Conservation (phyloP, 1,140 invertebrate species). For the Heliothis virescens region DNA sequence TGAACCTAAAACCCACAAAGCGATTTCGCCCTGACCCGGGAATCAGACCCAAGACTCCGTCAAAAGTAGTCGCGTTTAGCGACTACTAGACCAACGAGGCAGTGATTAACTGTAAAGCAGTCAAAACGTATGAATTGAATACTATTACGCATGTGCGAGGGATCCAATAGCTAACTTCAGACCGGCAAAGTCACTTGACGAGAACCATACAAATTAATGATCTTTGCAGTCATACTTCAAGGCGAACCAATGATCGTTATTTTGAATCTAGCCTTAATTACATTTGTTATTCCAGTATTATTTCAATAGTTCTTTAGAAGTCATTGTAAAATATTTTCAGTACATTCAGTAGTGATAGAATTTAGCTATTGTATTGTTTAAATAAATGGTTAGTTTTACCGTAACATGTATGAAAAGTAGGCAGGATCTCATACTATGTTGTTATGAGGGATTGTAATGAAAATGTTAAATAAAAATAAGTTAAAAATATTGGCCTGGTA, state of each 20-base stretch:
- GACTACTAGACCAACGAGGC: too few species aligned
- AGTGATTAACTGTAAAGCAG: too few species aligned
- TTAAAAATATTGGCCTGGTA: neutral
- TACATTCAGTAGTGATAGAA: slow-evolving; percentile 46
- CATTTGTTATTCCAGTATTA: slow-evolving; percentile 42
- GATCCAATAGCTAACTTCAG: too few species aligned
- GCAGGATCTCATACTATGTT: slow-evolving; percentile 16
- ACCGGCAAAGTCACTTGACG: too few species aligned
- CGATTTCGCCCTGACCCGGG: too few species aligned
- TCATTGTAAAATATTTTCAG: slow-evolving; percentile 25
- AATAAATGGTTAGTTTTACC: neutral
- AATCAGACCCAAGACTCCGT: too few species aligned
- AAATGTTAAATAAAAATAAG: neutral
- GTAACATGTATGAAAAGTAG: neutral
- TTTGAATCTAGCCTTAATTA: slow-evolving; percentile 12
- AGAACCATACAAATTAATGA: too few species aligned
- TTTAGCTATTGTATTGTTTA: neutral
- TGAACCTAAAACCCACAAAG: too few species aligned
- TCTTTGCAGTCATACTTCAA: neutral
- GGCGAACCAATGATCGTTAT: neutral
- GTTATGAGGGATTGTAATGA: neutral
- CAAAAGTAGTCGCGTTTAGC: too few species aligned
- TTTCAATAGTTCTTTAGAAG: slow-evolving; percentile 24
- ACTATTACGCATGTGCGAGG: too few species aligned
- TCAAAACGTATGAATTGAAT: too few species aligned